phyloP scores from a whole-genome alignment of 2,888 invertebrate genomes.

The Pristionchus maxplancki region DNA sequence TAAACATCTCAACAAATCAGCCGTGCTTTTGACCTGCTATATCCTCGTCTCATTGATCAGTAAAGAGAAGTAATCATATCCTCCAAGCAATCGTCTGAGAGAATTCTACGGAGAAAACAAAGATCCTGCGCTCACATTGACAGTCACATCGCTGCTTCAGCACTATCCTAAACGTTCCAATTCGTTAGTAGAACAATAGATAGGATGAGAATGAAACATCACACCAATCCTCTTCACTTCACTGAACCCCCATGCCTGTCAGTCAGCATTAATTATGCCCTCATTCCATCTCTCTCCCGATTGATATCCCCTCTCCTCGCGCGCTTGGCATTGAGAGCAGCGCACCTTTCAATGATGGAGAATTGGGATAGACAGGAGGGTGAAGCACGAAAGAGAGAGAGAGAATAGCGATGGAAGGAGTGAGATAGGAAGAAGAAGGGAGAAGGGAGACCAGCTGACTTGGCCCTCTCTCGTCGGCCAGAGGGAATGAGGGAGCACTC shows the following conservation, averaged over 20 bases:
- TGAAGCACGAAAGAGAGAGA: not conserved
- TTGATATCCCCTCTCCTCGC: not conserved
- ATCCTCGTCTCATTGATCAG: not conserved
- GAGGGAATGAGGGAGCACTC: not conserved
- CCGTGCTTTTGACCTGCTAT: not conserved
- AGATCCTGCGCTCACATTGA: too few relatives aligned
- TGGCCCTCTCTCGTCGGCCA: not conserved
- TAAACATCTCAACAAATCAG: not conserved
- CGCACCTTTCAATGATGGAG: not conserved
- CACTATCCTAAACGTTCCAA: too few relatives aligned
- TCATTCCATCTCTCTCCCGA: too few relatives aligned
- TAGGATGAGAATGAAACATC: too few relatives aligned
- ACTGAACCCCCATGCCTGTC: too few relatives aligned
- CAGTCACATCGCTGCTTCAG: too few relatives aligned
- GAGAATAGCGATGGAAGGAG: not conserved
- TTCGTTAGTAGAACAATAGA: too few relatives aligned
- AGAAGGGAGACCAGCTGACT: constrained; percentile 5
- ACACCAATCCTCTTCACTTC: too few relatives aligned
- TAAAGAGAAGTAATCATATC: not conserved
- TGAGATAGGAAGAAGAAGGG: not conserved
- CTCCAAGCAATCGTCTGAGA: too few relatives aligned
- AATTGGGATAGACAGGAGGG: constrained; percentile 28
- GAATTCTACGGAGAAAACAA: too few relatives aligned
- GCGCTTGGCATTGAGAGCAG: not conserved
- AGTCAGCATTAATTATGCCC: too few relatives aligned